Evolutionary conservation across 53 echinoderm and acorn worm species (phyloP), one percentile per base, ranked within the genome.

Genomic region (Holothuria scabra): DNA sequence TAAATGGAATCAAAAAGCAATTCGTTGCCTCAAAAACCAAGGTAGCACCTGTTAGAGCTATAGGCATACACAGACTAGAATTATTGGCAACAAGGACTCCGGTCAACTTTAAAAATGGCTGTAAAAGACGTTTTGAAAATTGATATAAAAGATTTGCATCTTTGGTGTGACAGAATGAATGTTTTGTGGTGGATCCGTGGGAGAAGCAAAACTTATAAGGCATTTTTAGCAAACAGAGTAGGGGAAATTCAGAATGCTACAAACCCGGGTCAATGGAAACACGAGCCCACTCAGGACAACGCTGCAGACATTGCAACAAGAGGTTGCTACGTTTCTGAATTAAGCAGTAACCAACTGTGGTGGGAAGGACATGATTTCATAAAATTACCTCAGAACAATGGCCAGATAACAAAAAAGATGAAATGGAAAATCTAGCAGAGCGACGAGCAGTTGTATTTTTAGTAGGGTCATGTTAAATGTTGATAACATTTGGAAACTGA

Each of bases 191-290:
- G 62, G 62, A 26, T 61, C 62, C 5, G 62, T 24, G 62, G 62
- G 28, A 61, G 12, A 61, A 61, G 62, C 12, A 61, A 14, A 61
- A 61, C 5, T 61, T 61, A 8, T 61, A 61, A 26, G 28, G 22
- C 62, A 11, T 88, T 88, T 60, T 83, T 88, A 24, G 88, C 83
- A 8, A 88, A 88, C 44, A 30, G 88, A 14, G 8, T 88, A 2
- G 83, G 72, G 14, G 83, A 80, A 20, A 71, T 88, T 56, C 66
- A 28, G 26, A 66, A 57, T 83, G 80, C 75, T 4, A 75, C 86
- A 44, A 38, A 56, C 11, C 26, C 35, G 0, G 22, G 14, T 46
- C 59, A 79, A 1, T 86, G 82, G 88, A 59, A 74, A 8, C 71
- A 88, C 57, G 74, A 83, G 31, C 83, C 70, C 24, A 83, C 71